Percentiles rank a stretch among this genome's conserved stretches.
phyloP scores from a whole-genome alignment of 2,888 invertebrate genomes.

The Polymixis flavicincta region DNA sequence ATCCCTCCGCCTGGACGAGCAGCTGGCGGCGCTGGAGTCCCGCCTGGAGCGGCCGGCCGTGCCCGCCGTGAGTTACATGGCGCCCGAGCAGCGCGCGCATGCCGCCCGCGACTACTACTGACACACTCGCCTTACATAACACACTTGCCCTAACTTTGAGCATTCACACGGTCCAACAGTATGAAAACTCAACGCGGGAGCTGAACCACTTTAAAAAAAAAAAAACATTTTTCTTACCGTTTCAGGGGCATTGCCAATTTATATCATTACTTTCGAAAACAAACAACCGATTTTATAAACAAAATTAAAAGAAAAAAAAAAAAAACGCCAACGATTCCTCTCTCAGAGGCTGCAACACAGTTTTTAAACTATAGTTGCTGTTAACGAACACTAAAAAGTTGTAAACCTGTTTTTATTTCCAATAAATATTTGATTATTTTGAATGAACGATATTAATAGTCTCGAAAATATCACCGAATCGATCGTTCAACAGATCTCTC shows the following conservation, averaged over 20 bases:
- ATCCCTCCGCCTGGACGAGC: constrained; percentile 94
- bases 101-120: constrained; percentile 78
- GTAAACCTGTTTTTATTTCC: too few species aligned
- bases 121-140: constrained; percentile 51
- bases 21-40: constrained; percentile 95
- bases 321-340: too few species aligned
- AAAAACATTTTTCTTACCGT: not conserved
- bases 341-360: too few species aligned
- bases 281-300: not conserved
- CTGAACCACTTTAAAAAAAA: not conserved
- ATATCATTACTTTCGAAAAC: constrained; percentile 4
- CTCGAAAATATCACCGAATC: constrained; percentile 38
- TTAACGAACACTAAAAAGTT: too few species aligned
- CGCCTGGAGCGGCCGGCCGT: constrained; percentile 93
- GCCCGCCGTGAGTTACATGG: constrained; percentile 89
- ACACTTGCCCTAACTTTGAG: not conserved
- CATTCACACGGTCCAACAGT: not conserved
- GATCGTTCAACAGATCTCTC: constrained; percentile 22
- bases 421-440: too few species aligned
- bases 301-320: not conserved
- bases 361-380: too few species aligned
- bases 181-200: not conserved
- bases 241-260: not conserved
- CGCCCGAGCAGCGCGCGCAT: constrained; percentile 69
- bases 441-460: not conserved